Percentiles rank a stretch among this genome's conserved stretches.
Evolutionary conservation across 2,888 invertebrate genomes (phyloP).

Genomic region (Dryococelus australis): DNA sequence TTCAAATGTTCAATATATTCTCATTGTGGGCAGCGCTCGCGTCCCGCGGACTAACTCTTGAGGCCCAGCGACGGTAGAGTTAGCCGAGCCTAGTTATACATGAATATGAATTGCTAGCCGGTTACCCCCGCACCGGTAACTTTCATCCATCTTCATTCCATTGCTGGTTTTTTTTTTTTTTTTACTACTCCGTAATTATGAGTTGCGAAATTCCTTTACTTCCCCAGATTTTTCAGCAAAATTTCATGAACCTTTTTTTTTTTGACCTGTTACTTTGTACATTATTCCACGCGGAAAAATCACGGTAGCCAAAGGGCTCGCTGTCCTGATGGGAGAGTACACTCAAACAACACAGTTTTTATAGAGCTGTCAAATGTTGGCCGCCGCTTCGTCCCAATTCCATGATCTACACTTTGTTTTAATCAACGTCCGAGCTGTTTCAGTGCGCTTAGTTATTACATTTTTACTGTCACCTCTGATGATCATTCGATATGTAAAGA

Average conservation of each 20-base stretch:
- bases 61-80: not conserved
- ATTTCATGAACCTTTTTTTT: not conserved
- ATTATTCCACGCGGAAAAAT: too few species aligned
- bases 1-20: slow-evolving; percentile 9
- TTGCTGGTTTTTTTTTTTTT: not conserved
- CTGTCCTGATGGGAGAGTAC: too few species aligned
- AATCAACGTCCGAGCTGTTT: too few species aligned
- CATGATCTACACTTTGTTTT: too few species aligned
- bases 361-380: too few species aligned
- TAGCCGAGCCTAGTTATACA: not conserved
- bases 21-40: not conserved
- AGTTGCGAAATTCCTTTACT: not conserved
- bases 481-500: too few species aligned
- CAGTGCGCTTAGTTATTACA: too few species aligned
- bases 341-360: too few species aligned
- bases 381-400: too few species aligned
- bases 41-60: not conserved
- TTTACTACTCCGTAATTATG: not conserved
- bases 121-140: not conserved
- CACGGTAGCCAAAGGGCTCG: too few species aligned
- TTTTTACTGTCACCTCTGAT: too few species aligned
- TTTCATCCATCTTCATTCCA: not conserved
- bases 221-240: not conserved
- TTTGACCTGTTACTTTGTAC: not conserved
- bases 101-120: not conserved